A percentile compares a stretch with the other conserved stretches of the same genome.
Conservation (phyloP, 1,140 invertebrate genomes). For the Micrasema minimum region DNA sequence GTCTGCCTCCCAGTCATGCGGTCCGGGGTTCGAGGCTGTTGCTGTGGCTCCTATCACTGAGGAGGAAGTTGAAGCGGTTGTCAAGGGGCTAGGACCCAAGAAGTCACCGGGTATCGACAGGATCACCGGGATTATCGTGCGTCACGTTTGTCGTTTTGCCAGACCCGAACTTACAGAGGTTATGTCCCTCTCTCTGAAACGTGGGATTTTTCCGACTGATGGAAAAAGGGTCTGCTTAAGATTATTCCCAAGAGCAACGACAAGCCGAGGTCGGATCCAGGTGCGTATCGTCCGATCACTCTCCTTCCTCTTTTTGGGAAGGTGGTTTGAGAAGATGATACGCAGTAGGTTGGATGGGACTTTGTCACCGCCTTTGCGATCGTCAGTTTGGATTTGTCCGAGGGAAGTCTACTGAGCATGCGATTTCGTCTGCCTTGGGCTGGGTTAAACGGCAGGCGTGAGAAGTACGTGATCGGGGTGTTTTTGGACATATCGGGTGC, state of each 20-base stretch:
- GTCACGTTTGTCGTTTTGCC: background rate
- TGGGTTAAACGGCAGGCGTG: background rate
- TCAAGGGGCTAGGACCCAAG: background rate
- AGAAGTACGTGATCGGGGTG: too few relatives aligned
- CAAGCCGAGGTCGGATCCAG: too few relatives aligned
- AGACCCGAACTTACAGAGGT: background rate
- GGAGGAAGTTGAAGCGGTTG: background rate
- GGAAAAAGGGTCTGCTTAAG: background rate
- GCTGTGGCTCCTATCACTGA: background rate
- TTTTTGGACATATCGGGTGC: slow-evolving; percentile 3
- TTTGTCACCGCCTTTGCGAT: too few relatives aligned
- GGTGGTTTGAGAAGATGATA: too few relatives aligned
- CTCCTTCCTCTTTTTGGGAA: too few relatives aligned
- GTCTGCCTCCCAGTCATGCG: background rate
- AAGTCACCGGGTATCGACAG: background rate
- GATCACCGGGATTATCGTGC: background rate
- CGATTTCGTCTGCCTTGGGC: too few relatives aligned
- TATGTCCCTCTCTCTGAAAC: background rate
- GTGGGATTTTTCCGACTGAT: background rate
- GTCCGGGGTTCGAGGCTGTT: too few relatives aligned
- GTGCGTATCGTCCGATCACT: too few relatives aligned
- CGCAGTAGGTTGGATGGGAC: too few relatives aligned
- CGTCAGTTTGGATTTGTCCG: too few relatives aligned
- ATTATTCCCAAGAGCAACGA: background rate
- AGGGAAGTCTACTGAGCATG: too few relatives aligned